Evolutionary conservation across 2,888 invertebrate genomes (phyloP).

Genomic region (Agonopterix alstromeriana): DNA sequence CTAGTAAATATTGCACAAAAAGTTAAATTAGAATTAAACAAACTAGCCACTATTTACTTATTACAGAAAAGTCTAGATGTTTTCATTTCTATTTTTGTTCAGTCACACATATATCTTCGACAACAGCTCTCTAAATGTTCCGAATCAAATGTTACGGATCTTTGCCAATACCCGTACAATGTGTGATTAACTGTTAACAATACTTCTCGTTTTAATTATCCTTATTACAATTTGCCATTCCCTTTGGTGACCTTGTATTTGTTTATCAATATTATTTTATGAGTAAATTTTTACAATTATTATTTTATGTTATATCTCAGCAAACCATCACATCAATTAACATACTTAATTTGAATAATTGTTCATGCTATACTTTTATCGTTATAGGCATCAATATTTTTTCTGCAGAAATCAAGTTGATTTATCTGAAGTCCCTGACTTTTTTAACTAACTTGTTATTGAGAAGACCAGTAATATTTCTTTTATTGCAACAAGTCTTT

Average conservation of each 20-base stretch:
- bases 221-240: conserved; percentile 24
- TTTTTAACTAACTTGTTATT: background rate
- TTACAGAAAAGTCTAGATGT: conserved; percentile 27
- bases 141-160: conserved; percentile 47
- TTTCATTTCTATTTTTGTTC: conserved; percentile 41
- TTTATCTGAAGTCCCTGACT: background rate
- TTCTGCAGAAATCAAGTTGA: background rate
- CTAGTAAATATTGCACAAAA: too few species aligned
- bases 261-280: background rate
- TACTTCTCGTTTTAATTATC: conserved; percentile 28
- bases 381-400: background rate
- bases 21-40: too few species aligned
- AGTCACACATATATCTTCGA: conserved; percentile 29
- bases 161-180: conserved; percentile 49
- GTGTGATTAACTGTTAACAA: conserved; percentile 36
- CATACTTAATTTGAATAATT: too few species aligned
- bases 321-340: too few species aligned
- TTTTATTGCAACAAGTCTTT: conserved; percentile 1
- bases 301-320: too few species aligned
- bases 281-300: too few species aligned
- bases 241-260: background rate
- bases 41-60: too few species aligned
- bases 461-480: background rate
- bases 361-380: background rate
- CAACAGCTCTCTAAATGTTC: conserved; percentile 39